Percentiles rank a stretch among this genome's conserved stretches.
These are phyloP conservation scores for Cephus rjabovi DNA, from an alignment of 2,888 invertebrate genomes.

Conservation along the genomic window DNA sequence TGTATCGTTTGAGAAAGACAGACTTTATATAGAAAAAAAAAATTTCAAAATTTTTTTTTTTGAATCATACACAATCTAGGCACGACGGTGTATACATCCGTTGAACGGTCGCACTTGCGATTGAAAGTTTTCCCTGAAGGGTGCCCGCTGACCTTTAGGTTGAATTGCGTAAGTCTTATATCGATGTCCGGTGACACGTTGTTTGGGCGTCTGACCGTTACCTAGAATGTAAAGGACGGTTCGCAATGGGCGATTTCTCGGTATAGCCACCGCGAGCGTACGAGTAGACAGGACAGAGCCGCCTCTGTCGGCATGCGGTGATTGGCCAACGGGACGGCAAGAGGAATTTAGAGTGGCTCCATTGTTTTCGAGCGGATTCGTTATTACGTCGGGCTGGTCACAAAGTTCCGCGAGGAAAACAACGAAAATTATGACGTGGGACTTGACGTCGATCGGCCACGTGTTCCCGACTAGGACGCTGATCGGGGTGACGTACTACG, in stretches of 20 bases:
- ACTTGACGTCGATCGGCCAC: neutral
- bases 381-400: conserved; percentile 11
- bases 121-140: neutral
- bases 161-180: neutral
- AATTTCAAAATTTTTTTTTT: neutral
- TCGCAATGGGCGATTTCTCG: neutral
- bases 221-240: neutral
- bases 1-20: neutral
- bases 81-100: accelerated
- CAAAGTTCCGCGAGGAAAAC: neutral
- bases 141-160: neutral
- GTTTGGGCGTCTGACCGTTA: neutral
- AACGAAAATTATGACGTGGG: neutral
- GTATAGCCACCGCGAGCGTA: neutral
- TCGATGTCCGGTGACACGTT: neutral
- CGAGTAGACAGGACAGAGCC: neutral
- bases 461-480: neutral
- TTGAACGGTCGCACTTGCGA: neutral
- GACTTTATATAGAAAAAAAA: neutral
- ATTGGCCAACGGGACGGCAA: conserved; percentile 40
- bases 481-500: neutral
- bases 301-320: conserved; percentile 4
- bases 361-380: conserved; percentile 45
- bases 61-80: neutral
- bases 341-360: conserved; percentile 50